phyloP scores from a whole-genome alignment of 1,140 invertebrate species.

The Oppia nitens region DNA sequence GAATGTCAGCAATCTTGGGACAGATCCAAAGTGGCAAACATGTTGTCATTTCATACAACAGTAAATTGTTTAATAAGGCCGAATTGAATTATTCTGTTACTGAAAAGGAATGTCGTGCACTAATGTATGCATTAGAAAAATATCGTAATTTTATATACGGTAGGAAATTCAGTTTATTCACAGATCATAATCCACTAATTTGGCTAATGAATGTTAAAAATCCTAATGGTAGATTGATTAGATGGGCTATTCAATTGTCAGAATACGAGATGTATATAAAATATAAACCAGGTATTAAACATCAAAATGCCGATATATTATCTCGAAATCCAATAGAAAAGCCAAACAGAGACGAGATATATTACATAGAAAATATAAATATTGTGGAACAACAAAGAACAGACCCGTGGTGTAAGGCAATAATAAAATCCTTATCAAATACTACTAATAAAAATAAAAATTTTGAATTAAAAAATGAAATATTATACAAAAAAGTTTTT shows the following conservation, averaged over 20 bases:
- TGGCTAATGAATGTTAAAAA: constrained; percentile 32
- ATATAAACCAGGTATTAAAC: constrained; percentile 1
- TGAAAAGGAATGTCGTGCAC: constrained; percentile 35
- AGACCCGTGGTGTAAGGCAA: not conserved
- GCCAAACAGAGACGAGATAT: not conserved
- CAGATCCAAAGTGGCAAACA: constrained; percentile 17
- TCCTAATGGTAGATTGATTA: constrained; percentile 28
- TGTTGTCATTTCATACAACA: constrained; percentile 22
- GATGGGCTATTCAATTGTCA: constrained; percentile 34
- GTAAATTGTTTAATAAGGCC: constrained; percentile 25
- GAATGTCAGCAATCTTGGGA: constrained; percentile 24
- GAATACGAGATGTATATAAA: constrained; percentile 31
- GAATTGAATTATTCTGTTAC: constrained; percentile 32
- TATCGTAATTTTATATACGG: constrained; percentile 34
- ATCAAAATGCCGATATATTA: not conserved
- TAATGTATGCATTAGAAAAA: constrained; percentile 31
- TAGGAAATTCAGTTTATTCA: constrained; percentile 32
- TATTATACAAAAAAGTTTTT: not conserved
- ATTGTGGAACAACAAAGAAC: not conserved
- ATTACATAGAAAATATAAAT: not conserved
- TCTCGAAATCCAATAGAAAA: not conserved
- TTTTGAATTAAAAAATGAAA: not conserved
- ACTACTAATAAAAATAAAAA: not conserved
- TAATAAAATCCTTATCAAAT: not conserved
- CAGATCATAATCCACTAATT: constrained; percentile 33